Evolutionary conservation across 2,797 vertebrate species (phyloP).

Genomic region (Sebastes melanostomus): DNA sequence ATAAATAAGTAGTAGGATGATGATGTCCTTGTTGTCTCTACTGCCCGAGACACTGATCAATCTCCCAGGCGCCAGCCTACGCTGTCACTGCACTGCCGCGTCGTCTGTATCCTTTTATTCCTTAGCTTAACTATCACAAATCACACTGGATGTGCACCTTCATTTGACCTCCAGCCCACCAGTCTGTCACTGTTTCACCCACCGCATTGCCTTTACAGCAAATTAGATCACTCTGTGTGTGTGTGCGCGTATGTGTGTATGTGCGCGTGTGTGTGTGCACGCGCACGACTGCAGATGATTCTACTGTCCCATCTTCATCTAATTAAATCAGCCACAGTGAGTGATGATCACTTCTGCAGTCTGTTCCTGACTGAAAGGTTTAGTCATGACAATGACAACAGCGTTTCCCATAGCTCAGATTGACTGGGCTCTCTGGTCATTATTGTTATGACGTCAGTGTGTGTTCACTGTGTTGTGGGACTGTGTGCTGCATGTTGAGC

Average conservation of each 20-base stretch:
- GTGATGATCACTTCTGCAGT: slow-evolving; percentile 41
- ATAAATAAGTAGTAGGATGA: neutral
- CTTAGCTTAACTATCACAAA: slow-evolving; percentile 46
- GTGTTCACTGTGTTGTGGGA: neutral
- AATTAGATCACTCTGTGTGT: slow-evolving; percentile 39
- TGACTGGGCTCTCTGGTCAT: slow-evolving; percentile 16
- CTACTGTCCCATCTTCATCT: slow-evolving; percentile 22
- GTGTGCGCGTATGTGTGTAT: neutral
- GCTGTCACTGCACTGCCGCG: slow-evolving; percentile 31
- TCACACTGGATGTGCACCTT: slow-evolving; percentile 49
- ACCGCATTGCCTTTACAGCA: slow-evolving; percentile 19
- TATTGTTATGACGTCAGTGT: slow-evolving; percentile 7
- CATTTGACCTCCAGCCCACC: slow-evolving; percentile 55
- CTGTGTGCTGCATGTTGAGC: slow-evolving; percentile 3
- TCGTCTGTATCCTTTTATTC: slow-evolving; percentile 39
- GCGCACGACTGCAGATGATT: slow-evolving; percentile 24
- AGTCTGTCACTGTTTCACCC: slow-evolving; percentile 34
- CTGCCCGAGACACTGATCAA: slow-evolving; percentile 63
- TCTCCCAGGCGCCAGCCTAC: slow-evolving; percentile 61
- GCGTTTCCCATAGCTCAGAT: slow-evolving; percentile 9
- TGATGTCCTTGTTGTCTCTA: slow-evolving; percentile 51
- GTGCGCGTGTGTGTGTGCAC: neutral
- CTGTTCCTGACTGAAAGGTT: slow-evolving; percentile 27
- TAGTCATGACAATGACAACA: slow-evolving; percentile 12
- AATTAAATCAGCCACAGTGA: slow-evolving; percentile 52